Evolutionary conservation across 1,140 invertebrate genomes (phyloP).

Genomic region (Wasmannia auropunctata): DNA sequence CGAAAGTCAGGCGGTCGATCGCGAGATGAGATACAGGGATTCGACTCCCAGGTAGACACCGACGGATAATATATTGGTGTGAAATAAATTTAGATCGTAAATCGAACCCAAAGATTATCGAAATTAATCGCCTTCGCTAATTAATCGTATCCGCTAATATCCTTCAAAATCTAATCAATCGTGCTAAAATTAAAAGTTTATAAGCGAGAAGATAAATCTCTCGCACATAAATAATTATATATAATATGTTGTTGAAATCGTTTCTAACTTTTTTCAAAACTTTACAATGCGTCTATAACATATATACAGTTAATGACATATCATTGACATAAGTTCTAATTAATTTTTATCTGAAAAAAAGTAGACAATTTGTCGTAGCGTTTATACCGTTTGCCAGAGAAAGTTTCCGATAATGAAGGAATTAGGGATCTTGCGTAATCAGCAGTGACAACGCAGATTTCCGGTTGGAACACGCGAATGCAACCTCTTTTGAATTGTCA

Average conservation of each 20-base stretch:
- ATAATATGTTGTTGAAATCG: neutral
- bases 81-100: too few relatives aligned
- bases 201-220: neutral
- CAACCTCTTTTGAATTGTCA: neutral
- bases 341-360: neutral
- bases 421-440: neutral
- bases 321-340: neutral
- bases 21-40: too few relatives aligned
- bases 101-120: too few relatives aligned
- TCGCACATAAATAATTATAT: neutral
- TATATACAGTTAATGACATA: neutral
- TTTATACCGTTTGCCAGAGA: neutral
- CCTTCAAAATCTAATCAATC: too few relatives aligned
- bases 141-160: too few relatives aligned
- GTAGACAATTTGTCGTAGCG: neutral
- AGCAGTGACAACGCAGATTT: neutral
- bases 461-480: neutral
- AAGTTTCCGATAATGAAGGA: conserved; percentile 8
- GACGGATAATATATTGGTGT: too few relatives aligned
- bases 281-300: neutral
- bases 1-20: too few relatives aligned
- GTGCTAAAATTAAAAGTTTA: neutral
- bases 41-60: too few relatives aligned
- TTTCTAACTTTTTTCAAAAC: neutral
- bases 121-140: too few relatives aligned